Conservation (phyloP, 1,140 invertebrate species). For the Neelides sp. region DNA sequence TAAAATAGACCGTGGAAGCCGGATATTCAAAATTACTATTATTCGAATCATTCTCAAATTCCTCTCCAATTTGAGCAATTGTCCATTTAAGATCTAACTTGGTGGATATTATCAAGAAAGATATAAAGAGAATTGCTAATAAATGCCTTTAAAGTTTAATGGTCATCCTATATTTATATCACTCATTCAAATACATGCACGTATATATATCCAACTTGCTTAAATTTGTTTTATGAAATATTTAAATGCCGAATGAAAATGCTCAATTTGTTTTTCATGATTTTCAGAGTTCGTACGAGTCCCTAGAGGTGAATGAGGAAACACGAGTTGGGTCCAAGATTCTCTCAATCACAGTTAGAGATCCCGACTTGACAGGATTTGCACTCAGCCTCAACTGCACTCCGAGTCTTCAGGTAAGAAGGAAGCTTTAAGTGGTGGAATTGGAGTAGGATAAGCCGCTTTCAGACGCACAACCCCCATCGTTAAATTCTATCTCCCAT, state of each 20-base stretch:
- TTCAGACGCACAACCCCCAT: too few species aligned
- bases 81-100: too few species aligned
- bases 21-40: too few species aligned
- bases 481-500: too few species aligned
- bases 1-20: too few species aligned
- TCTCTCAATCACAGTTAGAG: slow-evolving; percentile 57
- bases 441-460: too few species aligned
- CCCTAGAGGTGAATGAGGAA: slow-evolving; percentile 58
- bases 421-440: too few species aligned
- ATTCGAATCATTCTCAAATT: too few species aligned
- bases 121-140: neutral
- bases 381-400: slow-evolving; percentile 62
- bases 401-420: slow-evolving; percentile 40
- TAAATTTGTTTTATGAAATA: neutral
- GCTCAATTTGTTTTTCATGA: neutral
- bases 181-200: neutral
- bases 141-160: neutral
- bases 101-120: too few species aligned
- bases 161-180: neutral
- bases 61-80: too few species aligned
- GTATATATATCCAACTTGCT: neutral
- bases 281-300: slow-evolving; percentile 60
- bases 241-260: neutral
- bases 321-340: slow-evolving; percentile 57
- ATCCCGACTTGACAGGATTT: slow-evolving; percentile 64